These are phyloP conservation scores for Geophilus truncorum DNA, from an alignment of 2,888 invertebrate species.

Conservation along the genomic window DNA sequence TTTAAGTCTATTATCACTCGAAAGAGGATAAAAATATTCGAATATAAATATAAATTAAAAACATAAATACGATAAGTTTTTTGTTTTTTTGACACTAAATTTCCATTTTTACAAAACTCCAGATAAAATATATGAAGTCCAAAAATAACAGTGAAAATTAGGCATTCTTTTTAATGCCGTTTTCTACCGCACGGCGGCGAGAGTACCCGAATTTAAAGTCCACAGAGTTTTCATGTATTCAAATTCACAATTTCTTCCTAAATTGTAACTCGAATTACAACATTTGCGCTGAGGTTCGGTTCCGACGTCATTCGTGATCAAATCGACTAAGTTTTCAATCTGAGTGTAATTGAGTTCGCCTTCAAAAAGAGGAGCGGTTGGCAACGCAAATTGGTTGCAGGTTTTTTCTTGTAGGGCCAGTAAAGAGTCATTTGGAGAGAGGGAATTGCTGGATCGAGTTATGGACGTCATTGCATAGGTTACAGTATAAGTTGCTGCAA, in stretches of 20 bases:
- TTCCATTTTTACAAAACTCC: background rate
- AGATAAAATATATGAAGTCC: background rate
- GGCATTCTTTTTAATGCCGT: background rate
- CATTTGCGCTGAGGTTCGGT: background rate
- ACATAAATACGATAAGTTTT: no score
- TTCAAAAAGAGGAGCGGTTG: background rate
- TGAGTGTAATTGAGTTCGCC: background rate
- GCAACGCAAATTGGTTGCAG: background rate
- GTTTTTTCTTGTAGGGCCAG: background rate
- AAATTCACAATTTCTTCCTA: background rate
- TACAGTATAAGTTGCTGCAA: conserved; percentile 52
- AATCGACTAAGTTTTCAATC: background rate
- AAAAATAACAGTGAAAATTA: background rate
- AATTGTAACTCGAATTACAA: background rate
- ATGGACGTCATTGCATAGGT: background rate
- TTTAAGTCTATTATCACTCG: background rate
- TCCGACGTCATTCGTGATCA: background rate
- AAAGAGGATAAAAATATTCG: background rate
- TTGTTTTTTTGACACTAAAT: no score
- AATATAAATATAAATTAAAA: no score
- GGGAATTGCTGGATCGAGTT: background rate
- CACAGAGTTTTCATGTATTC: background rate
- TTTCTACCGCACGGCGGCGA: background rate
- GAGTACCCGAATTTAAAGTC: background rate
- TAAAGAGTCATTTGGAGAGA: background rate